phyloP scores from a whole-genome alignment of 2,113 vertebrate genomes.

The Pipa parva region DNA sequence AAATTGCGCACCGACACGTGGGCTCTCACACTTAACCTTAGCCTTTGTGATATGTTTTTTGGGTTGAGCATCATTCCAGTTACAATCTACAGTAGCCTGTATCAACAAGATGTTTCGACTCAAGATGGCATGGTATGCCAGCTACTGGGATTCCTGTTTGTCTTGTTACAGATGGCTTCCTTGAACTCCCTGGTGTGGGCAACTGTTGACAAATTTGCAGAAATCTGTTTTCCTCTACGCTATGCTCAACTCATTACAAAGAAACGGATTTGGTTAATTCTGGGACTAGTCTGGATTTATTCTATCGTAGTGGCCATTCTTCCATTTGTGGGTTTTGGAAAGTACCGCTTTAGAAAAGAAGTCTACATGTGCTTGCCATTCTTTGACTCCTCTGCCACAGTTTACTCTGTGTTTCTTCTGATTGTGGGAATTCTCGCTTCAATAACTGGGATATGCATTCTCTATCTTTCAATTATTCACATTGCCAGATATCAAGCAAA shows the following conservation, averaged over 20 bases:
- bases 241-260: conserved; percentile 56
- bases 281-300: conserved; percentile 56
- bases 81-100: conserved; percentile 53
- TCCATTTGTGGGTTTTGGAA: conserved; percentile 62
- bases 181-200: conserved; percentile 60
- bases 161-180: conserved; percentile 63
- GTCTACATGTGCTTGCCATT: conserved; percentile 55
- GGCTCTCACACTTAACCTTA: conserved; percentile 56
- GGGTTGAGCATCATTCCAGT: conserved; percentile 55
- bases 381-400: conserved; percentile 46
- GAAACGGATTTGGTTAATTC: conserved; percentile 43
- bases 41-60: conserved; percentile 61
- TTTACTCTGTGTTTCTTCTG: conserved; percentile 53
- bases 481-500: conserved; percentile 60
- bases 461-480: conserved; percentile 59
- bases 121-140: conserved; percentile 52
- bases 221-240: conserved; percentile 65
- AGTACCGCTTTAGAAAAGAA: conserved; percentile 54
- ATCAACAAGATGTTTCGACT: conserved; percentile 18
- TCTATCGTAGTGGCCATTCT: conserved; percentile 49
- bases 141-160: conserved; percentile 55
- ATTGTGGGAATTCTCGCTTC: conserved; percentile 49
- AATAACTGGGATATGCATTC: conserved; percentile 52
- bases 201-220: conserved; percentile 58
- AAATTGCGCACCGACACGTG: conserved; percentile 54